These are phyloP conservation scores for Eupristina koningsbergeri DNA, from an alignment of 1,140 invertebrate genomes.

Conservation along the genomic window DNA sequence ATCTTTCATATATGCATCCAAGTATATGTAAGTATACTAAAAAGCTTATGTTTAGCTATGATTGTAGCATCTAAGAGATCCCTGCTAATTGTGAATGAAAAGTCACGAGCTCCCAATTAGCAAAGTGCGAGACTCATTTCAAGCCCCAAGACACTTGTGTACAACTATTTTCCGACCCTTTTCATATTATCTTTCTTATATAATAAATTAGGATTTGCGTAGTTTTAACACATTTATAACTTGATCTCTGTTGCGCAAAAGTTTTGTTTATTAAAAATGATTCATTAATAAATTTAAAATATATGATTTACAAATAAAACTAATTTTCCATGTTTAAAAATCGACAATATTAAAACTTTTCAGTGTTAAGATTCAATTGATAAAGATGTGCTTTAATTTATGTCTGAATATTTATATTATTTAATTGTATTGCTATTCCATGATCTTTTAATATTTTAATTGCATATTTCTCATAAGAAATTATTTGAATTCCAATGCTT, in stretches of 20 bases:
- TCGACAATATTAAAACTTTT: too few species aligned
- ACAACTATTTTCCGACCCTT: neutral
- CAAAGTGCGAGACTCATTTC: neutral
- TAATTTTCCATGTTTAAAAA: too few species aligned
- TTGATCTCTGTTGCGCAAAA: neutral
- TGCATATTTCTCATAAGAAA: too few species aligned
- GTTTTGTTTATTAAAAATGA: neutral
- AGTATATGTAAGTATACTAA: neutral
- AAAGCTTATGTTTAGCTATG: neutral
- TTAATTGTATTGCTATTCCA: too few species aligned
- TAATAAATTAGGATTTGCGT: constrained; percentile 18
- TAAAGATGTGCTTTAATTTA: too few species aligned
- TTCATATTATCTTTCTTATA: neutral
- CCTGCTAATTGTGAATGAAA: constrained; percentile 27
- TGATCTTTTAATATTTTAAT: too few species aligned
- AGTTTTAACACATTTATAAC: neutral
- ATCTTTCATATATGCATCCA: neutral
- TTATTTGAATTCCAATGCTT: too few species aligned
- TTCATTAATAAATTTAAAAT: too few species aligned
- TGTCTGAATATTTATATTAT: too few species aligned
- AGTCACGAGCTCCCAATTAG: constrained; percentile 37
- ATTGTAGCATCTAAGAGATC: neutral
- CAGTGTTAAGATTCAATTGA: too few species aligned
- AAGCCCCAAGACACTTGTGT: neutral
- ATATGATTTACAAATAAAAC: too few species aligned